Conservation (phyloP, 2,113 vertebrate species). For the Romanogobio albipinnatus region DNA sequence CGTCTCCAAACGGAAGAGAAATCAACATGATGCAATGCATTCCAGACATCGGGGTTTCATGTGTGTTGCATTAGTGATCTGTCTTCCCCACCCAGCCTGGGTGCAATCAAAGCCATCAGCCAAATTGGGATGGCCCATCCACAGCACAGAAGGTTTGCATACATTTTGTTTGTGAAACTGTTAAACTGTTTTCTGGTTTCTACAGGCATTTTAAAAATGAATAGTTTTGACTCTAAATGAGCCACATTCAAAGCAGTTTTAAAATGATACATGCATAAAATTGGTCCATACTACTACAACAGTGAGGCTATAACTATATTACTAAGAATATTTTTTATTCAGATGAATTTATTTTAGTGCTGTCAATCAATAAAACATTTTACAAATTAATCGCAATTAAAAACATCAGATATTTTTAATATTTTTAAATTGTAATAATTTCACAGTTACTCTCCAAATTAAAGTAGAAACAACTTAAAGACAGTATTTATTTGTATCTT, state of each 20-base stretch:
- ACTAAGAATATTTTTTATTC: neutral
- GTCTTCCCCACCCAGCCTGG: neutral
- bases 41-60: conserved; percentile 3
- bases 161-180: neutral
- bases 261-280: neutral
- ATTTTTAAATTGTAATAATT: too few relatives aligned
- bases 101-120: neutral
- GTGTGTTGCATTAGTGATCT: conserved; percentile 21
- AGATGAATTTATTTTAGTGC: too few relatives aligned
- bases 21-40: neutral
- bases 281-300: neutral
- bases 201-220: neutral
- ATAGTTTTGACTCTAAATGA: neutral
- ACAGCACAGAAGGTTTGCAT: neutral
- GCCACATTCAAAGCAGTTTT: neutral
- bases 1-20: neutral
- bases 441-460: too few relatives aligned
- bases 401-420: too few relatives aligned
- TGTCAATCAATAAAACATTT: too few relatives aligned
- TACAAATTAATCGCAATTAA: too few relatives aligned
- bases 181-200: neutral
- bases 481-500: too few relatives aligned
- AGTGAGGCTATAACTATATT: neutral
- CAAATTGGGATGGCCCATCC: neutral
- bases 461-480: too few relatives aligned